Base-by-base conservation (phyloP, 1,140 invertebrate genomes). In the Brachionus angularis region DNA sequence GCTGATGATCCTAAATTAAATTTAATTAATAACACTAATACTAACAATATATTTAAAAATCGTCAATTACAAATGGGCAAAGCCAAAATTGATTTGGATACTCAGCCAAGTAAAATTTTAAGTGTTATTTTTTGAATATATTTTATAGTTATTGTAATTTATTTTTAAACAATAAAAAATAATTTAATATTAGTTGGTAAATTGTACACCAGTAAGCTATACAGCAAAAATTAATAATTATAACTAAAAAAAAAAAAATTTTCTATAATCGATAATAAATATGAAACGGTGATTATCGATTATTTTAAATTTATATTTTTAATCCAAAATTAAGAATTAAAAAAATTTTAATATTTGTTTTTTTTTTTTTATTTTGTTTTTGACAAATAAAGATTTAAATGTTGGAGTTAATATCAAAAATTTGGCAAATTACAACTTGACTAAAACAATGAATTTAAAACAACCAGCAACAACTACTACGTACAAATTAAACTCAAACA, bases 31-130 rank as follows among this genome's bases (percentile, higher is more conserved):
- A 67, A 67, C 25, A 58, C 53, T 23, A 58, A 39, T 58, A 10
- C 53, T 8, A 58, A 36, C 27, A 50, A 50, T n/a, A 50, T 50
- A 36, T 34, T 67, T 3, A 67, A 67, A 46, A 67, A 34, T 50
- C 5, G 62, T 4, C 62, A 67, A 67, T 50, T 67, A 21, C 62
- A 67, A 8, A 67, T 67, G 62, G 62, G 62, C 21, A 46, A 50
- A 33, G 62, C 62, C 29, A 67, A 67, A 67, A 67, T 67, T 23
- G 62, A 67, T 29, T 21, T 67, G 31, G 62, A 67, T 31, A 47
- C 62, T 2, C 62, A 67, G 18, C 39, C 62, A 67, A 46, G 62
- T 67, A 67, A 67, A 50, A 33, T 50, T n/a, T n/a, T n/a, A n/a
- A n/a, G n/a, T n/a, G n/a, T n/a, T n/a, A n/a, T n/a, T n/a, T n/a